phyloP scores from a whole-genome alignment of 2,797 vertebrate genomes.

The Smutsia temminckii region DNA sequence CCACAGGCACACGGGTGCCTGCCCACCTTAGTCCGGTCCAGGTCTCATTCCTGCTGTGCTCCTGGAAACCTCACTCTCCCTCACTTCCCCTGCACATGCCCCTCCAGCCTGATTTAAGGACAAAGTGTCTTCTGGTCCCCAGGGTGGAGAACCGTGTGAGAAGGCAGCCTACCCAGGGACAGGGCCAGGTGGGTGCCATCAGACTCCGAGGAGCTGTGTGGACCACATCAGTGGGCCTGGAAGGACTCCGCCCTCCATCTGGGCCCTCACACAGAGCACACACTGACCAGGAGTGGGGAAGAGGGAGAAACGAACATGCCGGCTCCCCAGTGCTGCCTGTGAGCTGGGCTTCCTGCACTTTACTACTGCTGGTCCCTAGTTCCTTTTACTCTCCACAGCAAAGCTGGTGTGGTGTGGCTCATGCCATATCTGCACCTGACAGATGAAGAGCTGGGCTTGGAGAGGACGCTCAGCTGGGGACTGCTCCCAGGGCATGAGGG shows the following conservation, averaged over 20 bases:
- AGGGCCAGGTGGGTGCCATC: accelerated
- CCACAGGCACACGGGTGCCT: background rate
- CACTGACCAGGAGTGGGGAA: background rate
- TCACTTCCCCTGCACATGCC: background rate
- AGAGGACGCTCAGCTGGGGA: background rate
- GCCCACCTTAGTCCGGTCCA: accelerated
- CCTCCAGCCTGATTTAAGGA: background rate
- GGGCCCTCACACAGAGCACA: background rate
- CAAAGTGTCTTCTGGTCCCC: background rate
- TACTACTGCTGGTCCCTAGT: background rate
- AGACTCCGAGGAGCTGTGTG: background rate
- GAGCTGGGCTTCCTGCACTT: background rate
- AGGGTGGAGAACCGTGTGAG: background rate
- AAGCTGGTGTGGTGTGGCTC: background rate
- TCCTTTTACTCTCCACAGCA: background rate
- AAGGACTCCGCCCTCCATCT: background rate
- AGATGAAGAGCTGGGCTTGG: background rate
- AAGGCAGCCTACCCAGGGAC: background rate
- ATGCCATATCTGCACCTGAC: background rate
- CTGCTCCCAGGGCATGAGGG: background rate
- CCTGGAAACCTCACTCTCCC: background rate
- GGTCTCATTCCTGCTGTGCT: background rate
- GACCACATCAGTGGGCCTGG: background rate
- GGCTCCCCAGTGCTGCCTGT: background rate
- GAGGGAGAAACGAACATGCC: background rate